phyloP scores from a whole-genome alignment of 1,140 invertebrate genomes.

The Phenacoccus solenopsis region DNA sequence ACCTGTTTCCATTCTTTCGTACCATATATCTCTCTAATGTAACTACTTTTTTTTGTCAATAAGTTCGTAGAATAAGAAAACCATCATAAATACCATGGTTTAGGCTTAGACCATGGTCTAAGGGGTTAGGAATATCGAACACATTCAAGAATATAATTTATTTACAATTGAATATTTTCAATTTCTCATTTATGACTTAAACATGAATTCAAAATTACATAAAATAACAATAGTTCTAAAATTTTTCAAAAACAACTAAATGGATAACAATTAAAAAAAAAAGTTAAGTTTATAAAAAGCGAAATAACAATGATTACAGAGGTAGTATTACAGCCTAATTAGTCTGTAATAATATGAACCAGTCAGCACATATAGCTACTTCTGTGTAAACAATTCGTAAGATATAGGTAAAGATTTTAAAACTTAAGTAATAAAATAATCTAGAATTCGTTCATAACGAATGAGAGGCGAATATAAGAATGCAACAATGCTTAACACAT shows the following conservation, averaged over 20 bases:
- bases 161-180: neutral
- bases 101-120: no score
- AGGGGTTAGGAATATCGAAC: no score
- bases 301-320: conserved; percentile 3
- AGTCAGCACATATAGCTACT: neutral
- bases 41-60: no score
- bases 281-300: neutral
- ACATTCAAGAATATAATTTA: neutral
- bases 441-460: neutral
- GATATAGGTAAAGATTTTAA: neutral
- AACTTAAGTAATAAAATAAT: neutral
- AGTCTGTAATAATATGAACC: conserved; percentile 1
- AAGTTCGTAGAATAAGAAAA: no score
- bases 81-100: no score
- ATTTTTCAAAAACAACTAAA: neutral
- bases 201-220: neutral
- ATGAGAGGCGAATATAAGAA: neutral
- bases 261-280: neutral
- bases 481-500: no score
- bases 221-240: neutral
- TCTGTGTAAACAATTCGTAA: no score
- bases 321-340: neutral
- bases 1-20: no score
- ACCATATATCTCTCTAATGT: no score
- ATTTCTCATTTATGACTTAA: conserved; percentile 3